Base-by-base conservation (phyloP, 2,113 vertebrate genomes). In the Hyperopisus bebe region DNA sequence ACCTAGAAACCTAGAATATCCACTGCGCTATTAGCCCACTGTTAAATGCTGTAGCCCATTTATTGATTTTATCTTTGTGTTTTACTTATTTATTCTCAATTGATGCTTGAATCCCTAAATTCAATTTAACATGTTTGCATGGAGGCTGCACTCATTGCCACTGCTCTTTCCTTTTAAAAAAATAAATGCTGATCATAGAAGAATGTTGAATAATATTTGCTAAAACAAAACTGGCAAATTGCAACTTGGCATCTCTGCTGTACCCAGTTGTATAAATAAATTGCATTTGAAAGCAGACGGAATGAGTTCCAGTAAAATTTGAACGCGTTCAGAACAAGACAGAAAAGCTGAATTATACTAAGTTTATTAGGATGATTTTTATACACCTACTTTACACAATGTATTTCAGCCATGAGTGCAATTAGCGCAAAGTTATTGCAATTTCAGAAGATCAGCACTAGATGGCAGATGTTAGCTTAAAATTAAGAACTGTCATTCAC, bases 391-490 rank as follows among this genome's bases (percentile, higher is more conserved):
- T 31, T 6, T 35, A 39, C 31, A 17, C 11, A 77, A 39, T 77
- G 70, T 19, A 17, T 35, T 77, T 31, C 31, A 39, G 70, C 70
- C 80, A 82, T 35, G 66, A 13, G 66, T 35, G 35, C 80, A 24
- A 83, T 83, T 83, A 83, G 19, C 80, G 21, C 80, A 46, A 46
- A 6, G 7, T n/a, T 15, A 13, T 31, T 24, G 82, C 39, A 89
- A 39, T 89, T 89, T 53, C 42, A 44, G 13, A 86, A 85, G 3
- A 46, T 62, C 9, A 55, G 1, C 89, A 48, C 82, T 89, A 89
- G 89, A 66, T 85, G 89, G 89, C 89, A 66, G 50, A 15, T n/a
- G 55, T 31, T n/a, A 62, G 17, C 80, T 55, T 53, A 39, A 55
- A 89, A 83, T 44, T 31, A 55, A n/a, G 77, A 74, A 42, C 31